Percentiles rank a stretch among this genome's conserved stretches.
Evolutionary conservation across 2,113 vertebrate genomes (phyloP).

Genomic region (Mus spicilegus): DNA sequence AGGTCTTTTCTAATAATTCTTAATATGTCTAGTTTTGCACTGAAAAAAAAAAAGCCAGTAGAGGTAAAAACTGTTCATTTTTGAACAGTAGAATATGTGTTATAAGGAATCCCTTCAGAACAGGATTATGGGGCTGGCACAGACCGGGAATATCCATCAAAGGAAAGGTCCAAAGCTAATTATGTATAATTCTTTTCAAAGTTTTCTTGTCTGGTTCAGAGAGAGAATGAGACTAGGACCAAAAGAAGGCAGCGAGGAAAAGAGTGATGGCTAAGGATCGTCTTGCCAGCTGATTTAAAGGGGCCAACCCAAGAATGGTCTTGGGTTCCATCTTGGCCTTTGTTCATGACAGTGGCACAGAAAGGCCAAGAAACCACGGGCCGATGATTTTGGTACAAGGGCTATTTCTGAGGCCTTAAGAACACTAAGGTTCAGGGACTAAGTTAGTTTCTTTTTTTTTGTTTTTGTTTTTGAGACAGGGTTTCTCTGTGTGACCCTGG

Average conservation of each 20-base stretch:
- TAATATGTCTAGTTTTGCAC: slow-evolving; percentile 18
- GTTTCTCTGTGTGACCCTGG: too few relatives aligned
- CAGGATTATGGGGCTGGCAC: background rate
- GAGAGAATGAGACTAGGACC: background rate
- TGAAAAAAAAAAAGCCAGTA: background rate
- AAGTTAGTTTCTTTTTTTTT: background rate
- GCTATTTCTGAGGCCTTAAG: slow-evolving; percentile 5
- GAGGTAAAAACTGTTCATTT: background rate
- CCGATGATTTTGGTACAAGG: background rate
- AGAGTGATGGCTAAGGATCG: background rate
- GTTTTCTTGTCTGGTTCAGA: slow-evolving; percentile 32
- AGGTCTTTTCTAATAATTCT: slow-evolving; percentile 43
- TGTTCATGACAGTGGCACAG: background rate
- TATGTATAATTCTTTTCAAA: slow-evolving; percentile 14
- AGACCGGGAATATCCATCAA: background rate
- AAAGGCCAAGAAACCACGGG: background rate
- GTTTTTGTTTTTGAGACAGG: too few relatives aligned
- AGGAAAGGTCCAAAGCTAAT: slow-evolving; percentile 27
- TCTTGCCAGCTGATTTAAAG: background rate
- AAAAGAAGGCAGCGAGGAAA: slow-evolving; percentile 1
- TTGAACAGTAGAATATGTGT: background rate
- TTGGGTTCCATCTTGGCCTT: slow-evolving; percentile 29
- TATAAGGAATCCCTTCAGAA: background rate
- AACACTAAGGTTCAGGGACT: background rate
- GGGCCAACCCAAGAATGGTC: background rate